Base-by-base conservation (phyloP, 2,888 invertebrate species). In the Brenthis daphne region DNA sequence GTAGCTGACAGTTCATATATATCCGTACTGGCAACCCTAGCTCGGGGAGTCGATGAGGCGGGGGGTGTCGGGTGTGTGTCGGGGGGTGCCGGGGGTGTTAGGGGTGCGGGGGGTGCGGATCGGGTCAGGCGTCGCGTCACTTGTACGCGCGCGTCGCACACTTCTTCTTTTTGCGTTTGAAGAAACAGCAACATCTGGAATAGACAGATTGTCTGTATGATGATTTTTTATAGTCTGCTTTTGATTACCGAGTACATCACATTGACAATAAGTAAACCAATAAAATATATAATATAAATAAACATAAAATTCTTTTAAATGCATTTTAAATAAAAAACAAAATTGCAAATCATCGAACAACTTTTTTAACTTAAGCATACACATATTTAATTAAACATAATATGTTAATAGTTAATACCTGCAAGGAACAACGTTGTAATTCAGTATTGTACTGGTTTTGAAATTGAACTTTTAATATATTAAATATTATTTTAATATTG, bases 101-200 rank as follows among this genome's bases (percentile, higher is more conserved):
- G 14, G 57, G 74, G 79, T 75, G 75, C 76, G 77, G 71, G 72
- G 58, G 69, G 58, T 58, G 77, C 61, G 72, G 73, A 74, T 71
- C 79, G 75, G 79, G 86, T 83, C 83, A 83, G 76, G 70, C 74
- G 76, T 79, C 96, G 95, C 96, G 97, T 97, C 97, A 97, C 95
- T 97, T 97, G 93, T 96, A 96, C 87, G 96, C 96, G 86, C 97
- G 95, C 77, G 96, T 95, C 88, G 96, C 92, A 74, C 93, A 96
- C 96, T 98, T 98, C 96, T 99, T 99, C 97, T 98, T 98, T 97
- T 98, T 98, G 92, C 98, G 96, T 94, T 98, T 98, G 95, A 98
- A 98, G 96, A 99, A 99, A 94, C 98, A 99, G 94, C 99, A 99
- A 95, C 99, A 99, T 94, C 98, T 98, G 94, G 87, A 95, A 94